A percentile compares a stretch with the other conserved stretches of the same genome.
Evolutionary conservation across 2,113 vertebrate species (phyloP).

Genomic region (Hippolais icterina): DNA sequence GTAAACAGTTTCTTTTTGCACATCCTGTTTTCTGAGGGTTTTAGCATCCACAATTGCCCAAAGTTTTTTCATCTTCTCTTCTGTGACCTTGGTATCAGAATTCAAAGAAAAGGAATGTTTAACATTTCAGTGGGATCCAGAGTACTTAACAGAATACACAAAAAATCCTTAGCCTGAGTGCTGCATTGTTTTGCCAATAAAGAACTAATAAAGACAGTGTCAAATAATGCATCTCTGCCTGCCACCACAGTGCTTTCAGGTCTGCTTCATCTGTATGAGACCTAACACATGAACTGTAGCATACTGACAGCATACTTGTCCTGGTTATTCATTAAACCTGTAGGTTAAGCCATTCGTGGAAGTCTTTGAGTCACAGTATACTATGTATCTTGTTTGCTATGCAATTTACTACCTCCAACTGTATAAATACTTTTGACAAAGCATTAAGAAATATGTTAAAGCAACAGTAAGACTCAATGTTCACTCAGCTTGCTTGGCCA

Average conservation of each 20-base stretch:
- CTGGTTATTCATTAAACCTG: neutral
- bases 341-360: neutral
- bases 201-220: neutral
- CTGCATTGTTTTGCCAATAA: neutral
- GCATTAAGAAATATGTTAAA: neutral
- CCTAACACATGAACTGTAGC: neutral
- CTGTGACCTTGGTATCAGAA: slow-evolving; percentile 77
- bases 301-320: neutral
- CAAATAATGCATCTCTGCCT: neutral
- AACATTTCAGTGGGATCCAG: neutral
- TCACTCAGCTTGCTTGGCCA: neutral
- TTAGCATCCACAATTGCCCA: slow-evolving; percentile 89
- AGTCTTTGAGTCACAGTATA: neutral
- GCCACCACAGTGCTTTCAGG: neutral
- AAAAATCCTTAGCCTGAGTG: neutral
- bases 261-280: neutral
- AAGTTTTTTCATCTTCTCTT: slow-evolving; percentile 84
- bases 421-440: neutral
- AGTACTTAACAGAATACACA: neutral
- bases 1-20: slow-evolving; percentile 88
- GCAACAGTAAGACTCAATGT: neutral
- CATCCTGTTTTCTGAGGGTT: slow-evolving; percentile 80
- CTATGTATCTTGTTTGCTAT: neutral
- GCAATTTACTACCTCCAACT: neutral
- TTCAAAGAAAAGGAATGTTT: neutral